Conservation (phyloP, 1,140 invertebrate species). For the Megalopta genalis region DNA sequence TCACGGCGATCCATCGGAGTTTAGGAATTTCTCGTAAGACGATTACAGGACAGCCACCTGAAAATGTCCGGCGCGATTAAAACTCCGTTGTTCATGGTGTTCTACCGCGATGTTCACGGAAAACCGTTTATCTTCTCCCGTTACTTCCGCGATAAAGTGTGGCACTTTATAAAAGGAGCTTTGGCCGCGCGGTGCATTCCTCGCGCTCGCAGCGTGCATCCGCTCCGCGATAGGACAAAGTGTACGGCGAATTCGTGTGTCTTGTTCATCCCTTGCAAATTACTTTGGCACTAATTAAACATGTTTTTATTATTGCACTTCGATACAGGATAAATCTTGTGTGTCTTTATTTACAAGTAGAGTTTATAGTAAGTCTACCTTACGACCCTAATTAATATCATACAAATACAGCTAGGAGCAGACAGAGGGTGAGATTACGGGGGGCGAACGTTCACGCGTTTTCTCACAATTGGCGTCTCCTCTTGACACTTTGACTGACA, state of each 20-base stretch:
- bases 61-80: not conserved
- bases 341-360: constrained; percentile 72
- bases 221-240: not conserved
- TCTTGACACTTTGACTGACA: too few species aligned
- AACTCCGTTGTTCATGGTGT: not conserved
- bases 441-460: constrained; percentile 1
- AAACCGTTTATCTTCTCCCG: constrained; percentile 35
- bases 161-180: constrained; percentile 10
- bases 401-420: constrained; percentile 61
- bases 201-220: not conserved
- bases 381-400: constrained; percentile 59
- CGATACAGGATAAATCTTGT: constrained; percentile 71
- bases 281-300: constrained; percentile 75
- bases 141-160: constrained; percentile 32
- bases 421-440: constrained; percentile 26
- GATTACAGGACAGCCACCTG: not conserved
- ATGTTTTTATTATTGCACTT: constrained; percentile 75
- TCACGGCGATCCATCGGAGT: too few species aligned
- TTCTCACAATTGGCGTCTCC: not conserved
- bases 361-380: constrained; percentile 60
- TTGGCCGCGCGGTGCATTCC: not conserved
- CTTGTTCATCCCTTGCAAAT: constrained; percentile 54
- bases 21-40: not conserved
- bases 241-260: not conserved
- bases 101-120: constrained; percentile 13